Conservation (phyloP, 2,888 invertebrate species). For the Hydriomena furcata region DNA sequence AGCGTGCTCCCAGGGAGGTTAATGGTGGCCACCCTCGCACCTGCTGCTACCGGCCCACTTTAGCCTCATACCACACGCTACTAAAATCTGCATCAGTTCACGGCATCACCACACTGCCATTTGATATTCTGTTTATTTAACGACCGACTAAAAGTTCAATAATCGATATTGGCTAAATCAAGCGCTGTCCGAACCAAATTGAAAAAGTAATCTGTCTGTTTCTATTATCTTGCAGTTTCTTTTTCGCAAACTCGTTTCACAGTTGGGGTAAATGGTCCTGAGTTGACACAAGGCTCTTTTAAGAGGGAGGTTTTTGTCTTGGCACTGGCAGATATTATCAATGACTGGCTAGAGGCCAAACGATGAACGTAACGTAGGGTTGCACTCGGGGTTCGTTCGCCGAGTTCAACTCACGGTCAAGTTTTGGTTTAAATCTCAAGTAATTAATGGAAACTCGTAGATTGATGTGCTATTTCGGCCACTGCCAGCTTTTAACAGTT, state of each 20-base stretch:
- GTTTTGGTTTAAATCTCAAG: slow-evolving; percentile 35
- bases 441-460: slow-evolving; percentile 30
- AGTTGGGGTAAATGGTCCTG: slow-evolving; percentile 42
- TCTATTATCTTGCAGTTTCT: slow-evolving; percentile 29
- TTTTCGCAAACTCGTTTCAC: slow-evolving; percentile 33
- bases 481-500: slow-evolving; percentile 4
- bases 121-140: slow-evolving; percentile 58
- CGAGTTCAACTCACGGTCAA: slow-evolving; percentile 42
- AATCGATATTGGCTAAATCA: slow-evolving; percentile 41
- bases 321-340: slow-evolving; percentile 63
- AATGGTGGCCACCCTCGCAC: slow-evolving; percentile 34
- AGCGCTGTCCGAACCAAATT: slow-evolving; percentile 26
- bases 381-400: slow-evolving; percentile 39
- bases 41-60: slow-evolving; percentile 39
- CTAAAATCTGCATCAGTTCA: slow-evolving; percentile 72
- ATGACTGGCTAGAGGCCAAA: slow-evolving; percentile 66
- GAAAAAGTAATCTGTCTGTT: slow-evolving; percentile 33
- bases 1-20: slow-evolving; percentile 32
- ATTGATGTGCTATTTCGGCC: slow-evolving; percentile 24
- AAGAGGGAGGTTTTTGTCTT: slow-evolving; percentile 60
- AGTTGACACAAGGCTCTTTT: slow-evolving; percentile 48
- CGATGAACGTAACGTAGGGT: slow-evolving; percentile 44
- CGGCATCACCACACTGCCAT: slow-evolving; percentile 60
- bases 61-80: slow-evolving; percentile 55
- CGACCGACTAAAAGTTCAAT: slow-evolving; percentile 64